Percentiles rank a stretch among this genome's conserved stretches.
These are phyloP conservation scores for Eupristina koningsbergeri DNA, from an alignment of 1,140 invertebrate species.

Conservation along the genomic window DNA sequence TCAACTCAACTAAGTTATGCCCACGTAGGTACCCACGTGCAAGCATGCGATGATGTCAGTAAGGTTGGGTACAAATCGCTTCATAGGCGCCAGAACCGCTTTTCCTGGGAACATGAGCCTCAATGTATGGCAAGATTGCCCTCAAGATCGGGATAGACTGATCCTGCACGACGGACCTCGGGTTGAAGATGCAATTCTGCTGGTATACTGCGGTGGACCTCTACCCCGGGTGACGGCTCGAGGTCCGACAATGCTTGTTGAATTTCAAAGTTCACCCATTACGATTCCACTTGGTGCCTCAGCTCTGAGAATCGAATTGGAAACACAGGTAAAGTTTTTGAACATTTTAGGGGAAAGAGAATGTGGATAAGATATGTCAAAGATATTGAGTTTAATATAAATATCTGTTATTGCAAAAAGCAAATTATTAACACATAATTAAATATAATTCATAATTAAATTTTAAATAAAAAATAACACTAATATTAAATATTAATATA, in stretches of 20 bases:
- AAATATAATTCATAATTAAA: no score
- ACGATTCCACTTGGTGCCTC: conserved; percentile 81
- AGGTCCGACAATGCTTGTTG: conserved; percentile 87
- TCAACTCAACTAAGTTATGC: background rate
- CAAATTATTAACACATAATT: no score
- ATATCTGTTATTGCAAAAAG: no score
- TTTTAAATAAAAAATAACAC: no score
- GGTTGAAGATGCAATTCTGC: conserved; percentile 84
- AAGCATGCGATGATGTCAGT: conserved; percentile 92
- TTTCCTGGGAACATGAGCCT: conserved; percentile 76
- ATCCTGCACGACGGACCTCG: conserved; percentile 89
- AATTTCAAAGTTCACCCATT: conserved; percentile 85
- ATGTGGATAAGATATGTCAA: no score
- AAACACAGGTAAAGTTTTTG: conserved; percentile 79
- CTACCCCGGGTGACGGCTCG: conserved; percentile 80
- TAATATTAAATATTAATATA: no score
- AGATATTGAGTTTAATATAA: no score
- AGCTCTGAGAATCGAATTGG: conserved; percentile 84
- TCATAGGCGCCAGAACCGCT: conserved; percentile 48
- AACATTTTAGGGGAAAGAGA: no score
- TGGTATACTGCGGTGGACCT: conserved; percentile 90
- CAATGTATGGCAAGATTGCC: conserved; percentile 87
- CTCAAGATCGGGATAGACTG: conserved; percentile 84
- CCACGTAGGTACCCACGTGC: conserved; percentile 81
- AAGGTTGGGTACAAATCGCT: conserved; percentile 49